Evolutionary conservation across 2,888 invertebrate genomes (phyloP), one percentile per base, ranked within the genome.

Genomic region (Tillus elongatus): DNA sequence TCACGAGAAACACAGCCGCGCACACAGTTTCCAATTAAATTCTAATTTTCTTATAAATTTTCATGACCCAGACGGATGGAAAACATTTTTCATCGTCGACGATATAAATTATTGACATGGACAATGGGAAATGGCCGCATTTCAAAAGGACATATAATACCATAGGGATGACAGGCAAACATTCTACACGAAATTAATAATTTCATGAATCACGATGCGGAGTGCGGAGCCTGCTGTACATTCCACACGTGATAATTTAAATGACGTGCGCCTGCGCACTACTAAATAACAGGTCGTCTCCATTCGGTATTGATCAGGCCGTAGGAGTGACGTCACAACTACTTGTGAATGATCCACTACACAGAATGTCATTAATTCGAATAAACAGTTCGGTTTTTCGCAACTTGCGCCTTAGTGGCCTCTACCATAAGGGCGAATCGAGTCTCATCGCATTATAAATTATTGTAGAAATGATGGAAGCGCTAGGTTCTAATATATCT

Each of bases 271-370:
- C 49, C 43, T 37, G 50, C 49, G 49, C 49, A 27, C 11, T 33
- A 13, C 4, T 3, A 3, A 4, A 4, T 6, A 4, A 35, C 6
- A 50, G 49, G 46, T 45, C 49, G 53, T 48, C 46, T 48, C 51
- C 46, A 45, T 48, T 45, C 37, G 43, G 57, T 60, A 60, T 60
- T 60, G 60, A 60, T 60, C 60, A 48, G 50, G 32, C 43, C 6
- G 38, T 38, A 14, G 29, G 34, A 28, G 44, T 61, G 61, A 61
- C 60, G 60, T 61, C 61, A 61, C 55, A 47, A 49, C 50, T 52
- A 58, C 57, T 59, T 55, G 56, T 60, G 59, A 59, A 59, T 60
- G 60, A 60, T 60, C 59, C 53, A 56, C 54, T 57, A 55, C 52
- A 57, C 57, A 56, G 56, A 57, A 54, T 56, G 53, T 53, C 52